Evolutionary conservation across 1,140 invertebrate species (phyloP).

Genomic region (Drosophila elegans): DNA sequence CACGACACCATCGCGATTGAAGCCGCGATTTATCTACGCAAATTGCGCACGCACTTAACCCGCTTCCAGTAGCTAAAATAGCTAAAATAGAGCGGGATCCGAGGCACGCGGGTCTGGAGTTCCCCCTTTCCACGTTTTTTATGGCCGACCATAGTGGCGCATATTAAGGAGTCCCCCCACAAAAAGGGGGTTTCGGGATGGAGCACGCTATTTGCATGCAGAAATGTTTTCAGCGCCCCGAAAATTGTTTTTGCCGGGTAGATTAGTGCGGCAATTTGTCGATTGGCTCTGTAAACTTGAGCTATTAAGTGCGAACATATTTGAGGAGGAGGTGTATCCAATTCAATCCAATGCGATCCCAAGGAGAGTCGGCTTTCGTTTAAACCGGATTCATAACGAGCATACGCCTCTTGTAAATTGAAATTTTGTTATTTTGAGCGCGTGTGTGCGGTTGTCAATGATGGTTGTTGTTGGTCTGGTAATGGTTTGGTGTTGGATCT

Average conservation of each 20-base stretch:
- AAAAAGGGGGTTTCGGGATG: not conserved
- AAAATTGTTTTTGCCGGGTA: conserved; percentile 43
- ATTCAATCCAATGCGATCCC: conserved; percentile 19
- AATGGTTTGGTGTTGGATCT: conserved; percentile 25
- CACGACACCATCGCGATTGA: conserved; percentile 12
- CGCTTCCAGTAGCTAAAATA: conserved; percentile 68
- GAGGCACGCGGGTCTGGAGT: conserved; percentile 24
- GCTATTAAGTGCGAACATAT: conserved; percentile 83
- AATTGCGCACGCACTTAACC: conserved; percentile 82
- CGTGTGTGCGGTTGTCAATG: conserved; percentile 60
- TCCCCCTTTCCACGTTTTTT: conserved; percentile 29
- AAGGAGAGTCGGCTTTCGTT: conserved; percentile 63
- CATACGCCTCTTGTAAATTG: conserved; percentile 55
- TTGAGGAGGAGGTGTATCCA: conserved; percentile 47
- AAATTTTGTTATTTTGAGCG: conserved; percentile 75
- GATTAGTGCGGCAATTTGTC: conserved; percentile 79
- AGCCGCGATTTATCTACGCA: conserved; percentile 65
- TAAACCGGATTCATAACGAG: conserved; percentile 72
- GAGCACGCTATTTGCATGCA: conserved; percentile 44
- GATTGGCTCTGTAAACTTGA: conserved; percentile 78
- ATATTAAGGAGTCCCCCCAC: conserved; percentile 36
- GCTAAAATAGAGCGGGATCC: conserved; percentile 60
- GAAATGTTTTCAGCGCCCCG: conserved; percentile 36
- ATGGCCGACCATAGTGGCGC: conserved; percentile 32
- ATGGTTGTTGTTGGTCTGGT: conserved; percentile 19